A percentile compares a stretch with the other conserved stretches of the same genome.
Evolutionary conservation across 2,888 invertebrate species (phyloP).

Genomic region (Drosophila putrida): DNA sequence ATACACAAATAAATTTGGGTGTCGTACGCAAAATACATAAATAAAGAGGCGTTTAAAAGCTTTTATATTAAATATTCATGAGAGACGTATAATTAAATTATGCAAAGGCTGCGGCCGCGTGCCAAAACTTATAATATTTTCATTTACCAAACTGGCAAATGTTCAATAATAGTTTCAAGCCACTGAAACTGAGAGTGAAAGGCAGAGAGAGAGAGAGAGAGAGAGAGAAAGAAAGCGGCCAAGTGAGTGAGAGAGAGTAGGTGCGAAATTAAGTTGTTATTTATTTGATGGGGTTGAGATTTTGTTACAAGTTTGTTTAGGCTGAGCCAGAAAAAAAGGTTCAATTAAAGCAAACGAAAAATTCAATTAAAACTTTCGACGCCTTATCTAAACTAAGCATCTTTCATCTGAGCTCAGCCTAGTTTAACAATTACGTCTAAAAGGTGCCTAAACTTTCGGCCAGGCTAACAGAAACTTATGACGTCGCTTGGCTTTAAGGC

Average conservation of each 20-base stretch:
- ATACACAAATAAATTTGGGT: conserved; percentile 43
- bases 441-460: conserved; percentile 27
- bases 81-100: conserved; percentile 73
- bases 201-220: conserved; percentile 4
- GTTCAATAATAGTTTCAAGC: conserved; percentile 66
- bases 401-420: conserved; percentile 31
- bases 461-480: conserved; percentile 44
- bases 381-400: conserved; percentile 52
- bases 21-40: conserved; percentile 67
- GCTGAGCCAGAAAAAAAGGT: conserved; percentile 17
- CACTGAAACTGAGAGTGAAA: conserved; percentile 20
- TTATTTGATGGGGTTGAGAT: conserved; percentile 37
- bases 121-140: conserved; percentile 76
- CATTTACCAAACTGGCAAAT: conserved; percentile 75
- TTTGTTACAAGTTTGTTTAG: conserved; percentile 57
- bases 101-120: conserved; percentile 68
- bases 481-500: conserved; percentile 50
- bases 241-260: neutral
- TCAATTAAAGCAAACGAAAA: conserved; percentile 57
- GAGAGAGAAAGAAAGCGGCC: neutral
- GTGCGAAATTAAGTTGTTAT: conserved; percentile 48
- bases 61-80: conserved; percentile 73
- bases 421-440: conserved; percentile 46
- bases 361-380: conserved; percentile 64
- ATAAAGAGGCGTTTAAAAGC: conserved; percentile 72